These are phyloP conservation scores for Tiliacea citrago DNA, from an alignment of 2,888 invertebrate species.

Conservation along the genomic window DNA sequence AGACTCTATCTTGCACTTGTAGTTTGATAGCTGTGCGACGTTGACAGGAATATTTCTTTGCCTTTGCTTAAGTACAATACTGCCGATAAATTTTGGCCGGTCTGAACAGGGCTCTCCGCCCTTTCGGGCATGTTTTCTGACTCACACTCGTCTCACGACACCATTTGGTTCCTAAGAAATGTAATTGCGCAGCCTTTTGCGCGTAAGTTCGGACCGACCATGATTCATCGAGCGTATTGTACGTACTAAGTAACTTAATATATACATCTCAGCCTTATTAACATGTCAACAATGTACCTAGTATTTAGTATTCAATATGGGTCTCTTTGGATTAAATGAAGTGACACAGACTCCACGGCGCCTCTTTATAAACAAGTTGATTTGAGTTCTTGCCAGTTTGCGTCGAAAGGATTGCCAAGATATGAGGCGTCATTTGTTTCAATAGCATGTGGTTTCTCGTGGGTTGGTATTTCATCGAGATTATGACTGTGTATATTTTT, in stretches of 20 bases:
- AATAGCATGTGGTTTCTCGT: conserved; percentile 18
- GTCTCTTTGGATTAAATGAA: conserved; percentile 45
- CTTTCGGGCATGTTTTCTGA: no score
- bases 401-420: conserved; percentile 54
- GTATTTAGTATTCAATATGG: conserved; percentile 41
- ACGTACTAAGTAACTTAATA: no score
- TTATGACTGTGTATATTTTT: conserved; percentile 2
- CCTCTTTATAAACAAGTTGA: conserved; percentile 76
- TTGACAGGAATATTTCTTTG: background rate
- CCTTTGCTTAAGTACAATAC: no score
- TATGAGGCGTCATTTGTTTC: conserved; percentile 47
- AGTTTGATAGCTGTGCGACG: background rate
- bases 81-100: no score
- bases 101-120: no score
- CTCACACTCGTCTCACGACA: no score
- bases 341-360: conserved; percentile 50
- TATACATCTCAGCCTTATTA: background rate
- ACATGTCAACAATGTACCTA: background rate
- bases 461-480: conserved; percentile 15
- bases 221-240: no score
- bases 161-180: no score
- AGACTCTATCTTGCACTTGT: background rate
- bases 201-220: no score
- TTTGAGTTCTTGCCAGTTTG: conserved; percentile 79
- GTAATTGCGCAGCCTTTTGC: no score